A percentile compares a stretch with the other conserved stretches of the same genome.
Evolutionary conservation across 2,113 vertebrate species (phyloP).

Genomic region (Columbina picui): DNA sequence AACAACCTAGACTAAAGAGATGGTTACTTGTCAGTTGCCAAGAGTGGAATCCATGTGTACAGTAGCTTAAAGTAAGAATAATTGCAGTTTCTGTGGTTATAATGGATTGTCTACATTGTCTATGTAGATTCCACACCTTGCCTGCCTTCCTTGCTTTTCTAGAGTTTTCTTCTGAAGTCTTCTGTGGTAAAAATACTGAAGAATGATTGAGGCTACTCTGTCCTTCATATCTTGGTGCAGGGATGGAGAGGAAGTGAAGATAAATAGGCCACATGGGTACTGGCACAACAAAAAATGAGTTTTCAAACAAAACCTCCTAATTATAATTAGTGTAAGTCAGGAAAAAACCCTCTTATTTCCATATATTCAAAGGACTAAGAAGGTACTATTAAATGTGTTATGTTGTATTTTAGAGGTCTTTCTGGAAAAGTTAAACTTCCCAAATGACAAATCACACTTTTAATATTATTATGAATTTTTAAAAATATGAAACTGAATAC

Average conservation of each 20-base stretch:
- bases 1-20: not conserved
- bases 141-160: not conserved
- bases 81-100: not conserved
- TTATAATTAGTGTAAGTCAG: not conserved
- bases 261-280: not conserved
- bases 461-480: not conserved
- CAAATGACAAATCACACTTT: not conserved
- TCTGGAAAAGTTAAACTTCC: not conserved
- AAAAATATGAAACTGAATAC: not conserved
- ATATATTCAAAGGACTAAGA: not conserved
- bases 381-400: not conserved
- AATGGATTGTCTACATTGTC: fast-evolving
- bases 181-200: not conserved
- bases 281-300: not conserved
- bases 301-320: not conserved
- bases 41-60: not conserved
- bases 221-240: not conserved
- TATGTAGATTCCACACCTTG: not conserved
- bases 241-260: not conserved
- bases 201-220: not conserved
- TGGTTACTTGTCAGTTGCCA: not conserved
- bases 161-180: not conserved
- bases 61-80: not conserved
- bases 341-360: not conserved
- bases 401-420: not conserved